Base-by-base conservation (phyloP, 2,888 invertebrate genomes). In the Limnephilus lunatus region DNA sequence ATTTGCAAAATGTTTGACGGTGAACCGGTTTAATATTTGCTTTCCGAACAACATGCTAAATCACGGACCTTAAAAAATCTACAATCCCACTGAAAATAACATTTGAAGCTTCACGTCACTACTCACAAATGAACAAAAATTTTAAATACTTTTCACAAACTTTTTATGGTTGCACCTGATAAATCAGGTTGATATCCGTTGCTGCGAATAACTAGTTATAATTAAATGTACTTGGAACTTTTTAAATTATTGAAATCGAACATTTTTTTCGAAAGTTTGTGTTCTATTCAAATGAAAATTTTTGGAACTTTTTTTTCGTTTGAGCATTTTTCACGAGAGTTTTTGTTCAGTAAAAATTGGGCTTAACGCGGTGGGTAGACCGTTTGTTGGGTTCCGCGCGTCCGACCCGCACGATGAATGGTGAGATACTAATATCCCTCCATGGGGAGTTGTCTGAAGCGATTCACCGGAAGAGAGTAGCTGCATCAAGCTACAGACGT, bases 371-470 rank as follows among this genome's bases (percentile, higher is more conserved):
- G 68, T 68, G 25, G 25, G 68, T 9, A n/a, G 68, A 68, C 68
- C 9, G 68, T 68, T 68, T 68, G 25, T 9, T n/a, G 68, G 68
- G 25, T n/a, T 68, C 4, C 25, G 68, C 68, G 68, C 68, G 68
- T n/a, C 68, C 68, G 68, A n/a, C n/a, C 68, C 68, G 68, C 68
- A 68, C 68, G 68, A n/a, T 68, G 68, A 68, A 68, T 68, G 68
- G 68, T 68, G 68, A n/a, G 68, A 9, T 25, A 68, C 68, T 68
- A 68, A 68, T n/a, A 68, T n/a, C 68, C 68, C 68, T 2, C 68
- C 25, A 68, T 68, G 68, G 68, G 68, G 68, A 68, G 68, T 68
- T 68, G 68, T 5, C 68, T 68, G 68, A 68, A 68, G 68, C 25
- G 68, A 68, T 68, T 68, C 68, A 9, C 68, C 68, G 68, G 25